Conservation (phyloP, 2,113 vertebrate species). For the Podarcis raffonei region DNA sequence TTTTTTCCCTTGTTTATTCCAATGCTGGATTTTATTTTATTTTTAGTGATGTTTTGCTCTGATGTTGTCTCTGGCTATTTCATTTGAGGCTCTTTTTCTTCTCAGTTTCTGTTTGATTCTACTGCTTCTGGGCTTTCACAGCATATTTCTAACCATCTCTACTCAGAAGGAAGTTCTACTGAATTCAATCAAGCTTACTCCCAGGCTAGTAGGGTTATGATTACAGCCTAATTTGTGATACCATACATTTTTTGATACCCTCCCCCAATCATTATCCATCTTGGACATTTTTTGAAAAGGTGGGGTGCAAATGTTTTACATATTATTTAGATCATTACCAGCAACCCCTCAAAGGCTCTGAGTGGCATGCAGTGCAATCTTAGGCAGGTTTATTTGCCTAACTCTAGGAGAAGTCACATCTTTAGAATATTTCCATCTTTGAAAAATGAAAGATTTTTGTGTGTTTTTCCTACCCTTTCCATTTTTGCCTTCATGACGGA, state of each 20-base stretch:
- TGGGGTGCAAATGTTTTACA: background rate
- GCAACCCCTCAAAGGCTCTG: background rate
- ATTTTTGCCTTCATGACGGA: too few species aligned
- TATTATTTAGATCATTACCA: background rate
- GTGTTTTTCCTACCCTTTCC: too few species aligned
- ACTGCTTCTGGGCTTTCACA: background rate
- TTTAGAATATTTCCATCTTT: too few species aligned
- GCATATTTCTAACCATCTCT: too few species aligned
- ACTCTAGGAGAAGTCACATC: too few species aligned
- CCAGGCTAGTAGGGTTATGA: too few species aligned
- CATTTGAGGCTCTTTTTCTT: background rate
- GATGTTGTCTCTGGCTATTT: background rate
- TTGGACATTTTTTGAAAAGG: background rate
- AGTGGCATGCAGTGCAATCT: background rate
- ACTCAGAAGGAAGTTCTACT: too few species aligned
- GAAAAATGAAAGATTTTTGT: too few species aligned
- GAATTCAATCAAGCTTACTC: too few species aligned
- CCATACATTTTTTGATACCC: too few species aligned
- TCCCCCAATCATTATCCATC: background rate
- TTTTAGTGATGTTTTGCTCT: background rate
- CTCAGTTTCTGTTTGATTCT: background rate
- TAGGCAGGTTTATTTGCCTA: background rate
- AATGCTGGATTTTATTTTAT: background rate
- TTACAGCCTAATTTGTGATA: too few species aligned
- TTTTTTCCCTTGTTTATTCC: background rate